These are phyloP conservation scores for Chrysolina oricalcia DNA, from an alignment of 2,888 invertebrate genomes.

Conservation along the genomic window DNA sequence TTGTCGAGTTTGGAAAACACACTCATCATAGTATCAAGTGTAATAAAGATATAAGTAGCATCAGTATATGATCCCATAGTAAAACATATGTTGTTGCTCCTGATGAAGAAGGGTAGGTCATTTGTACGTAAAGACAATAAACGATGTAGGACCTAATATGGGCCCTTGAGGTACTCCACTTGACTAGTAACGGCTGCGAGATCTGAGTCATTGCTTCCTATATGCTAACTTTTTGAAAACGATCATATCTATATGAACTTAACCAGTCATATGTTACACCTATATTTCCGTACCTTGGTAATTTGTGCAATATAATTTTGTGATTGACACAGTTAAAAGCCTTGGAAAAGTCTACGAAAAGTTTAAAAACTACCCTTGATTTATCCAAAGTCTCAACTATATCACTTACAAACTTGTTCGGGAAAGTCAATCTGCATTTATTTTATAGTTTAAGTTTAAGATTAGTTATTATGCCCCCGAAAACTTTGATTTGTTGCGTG, in stretches of 20 bases:
- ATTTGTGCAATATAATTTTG: not conserved
- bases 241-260: not conserved
- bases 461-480: too few relatives aligned
- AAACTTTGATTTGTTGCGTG: too few relatives aligned
- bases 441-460: too few relatives aligned
- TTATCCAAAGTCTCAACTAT: too few relatives aligned
- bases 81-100: constrained; percentile 21
- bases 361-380: not conserved
- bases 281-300: not conserved
- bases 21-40: not conserved
- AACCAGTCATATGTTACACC: not conserved
- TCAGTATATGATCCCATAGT: not conserved
- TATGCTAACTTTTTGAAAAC: not conserved
- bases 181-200: not conserved
- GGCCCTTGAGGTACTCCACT: not conserved
- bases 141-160: not conserved
- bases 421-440: too few relatives aligned
- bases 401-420: too few relatives aligned
- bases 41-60: not conserved
- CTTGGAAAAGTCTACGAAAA: not conserved
- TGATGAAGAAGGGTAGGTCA: not conserved
- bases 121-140: not conserved
- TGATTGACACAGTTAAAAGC: constrained; percentile 20
- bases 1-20: not conserved
- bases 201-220: not conserved